A percentile compares a stretch with the other conserved stretches of the same genome.
phyloP scores from a whole-genome alignment of 2,888 invertebrate species.

The Trichopria drosophilae region DNA sequence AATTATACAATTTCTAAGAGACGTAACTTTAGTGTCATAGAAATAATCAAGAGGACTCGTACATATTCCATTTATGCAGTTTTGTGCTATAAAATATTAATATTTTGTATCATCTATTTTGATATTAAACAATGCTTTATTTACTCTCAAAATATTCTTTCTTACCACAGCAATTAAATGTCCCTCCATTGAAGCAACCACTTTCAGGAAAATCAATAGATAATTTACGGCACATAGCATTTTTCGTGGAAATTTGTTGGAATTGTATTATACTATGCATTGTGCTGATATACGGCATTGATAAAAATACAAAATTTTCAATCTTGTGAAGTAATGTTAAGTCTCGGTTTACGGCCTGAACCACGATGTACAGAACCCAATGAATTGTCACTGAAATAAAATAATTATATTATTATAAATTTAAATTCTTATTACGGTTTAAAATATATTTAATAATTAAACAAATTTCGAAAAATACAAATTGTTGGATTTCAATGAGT shows the following conservation, averaged over 20 bases:
- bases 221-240: slow-evolving; percentile 39
- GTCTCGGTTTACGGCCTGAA: slow-evolving; percentile 8
- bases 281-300: slow-evolving; percentile 40
- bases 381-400: no score
- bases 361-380: no score
- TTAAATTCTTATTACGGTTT: background rate
- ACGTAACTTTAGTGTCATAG: no score
- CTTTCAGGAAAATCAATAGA: slow-evolving; percentile 3
- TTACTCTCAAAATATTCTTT: background rate
- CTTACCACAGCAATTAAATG: background rate
- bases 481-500: no score
- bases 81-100: no score
- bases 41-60: no score
- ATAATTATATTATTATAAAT: no score
- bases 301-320: slow-evolving; percentile 35
- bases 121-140: background rate
- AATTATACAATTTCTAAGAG: no score
- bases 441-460: no score
- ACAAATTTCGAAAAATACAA: no score
- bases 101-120: background rate
- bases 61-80: no score
- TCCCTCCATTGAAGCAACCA: background rate
- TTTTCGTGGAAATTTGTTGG: slow-evolving; percentile 28
- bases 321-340: slow-evolving; percentile 27
- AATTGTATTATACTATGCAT: slow-evolving; percentile 38